These are phyloP conservation scores for Vesta saturnalis DNA, from an alignment of 2,888 invertebrate species.

Conservation along the genomic window DNA sequence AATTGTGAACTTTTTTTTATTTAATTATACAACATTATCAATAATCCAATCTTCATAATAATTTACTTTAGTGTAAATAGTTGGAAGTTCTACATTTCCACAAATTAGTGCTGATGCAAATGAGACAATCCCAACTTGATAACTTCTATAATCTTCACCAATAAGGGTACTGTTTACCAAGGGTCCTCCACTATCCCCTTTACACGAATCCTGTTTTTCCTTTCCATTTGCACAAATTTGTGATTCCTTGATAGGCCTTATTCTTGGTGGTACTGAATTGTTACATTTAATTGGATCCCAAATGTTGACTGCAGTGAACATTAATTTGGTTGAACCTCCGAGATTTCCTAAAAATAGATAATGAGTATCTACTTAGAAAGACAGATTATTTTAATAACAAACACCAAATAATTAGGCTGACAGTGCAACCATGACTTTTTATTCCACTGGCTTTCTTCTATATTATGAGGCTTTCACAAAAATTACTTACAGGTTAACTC, in stretches of 20 bases:
- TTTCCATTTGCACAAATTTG: conserved; percentile 63
- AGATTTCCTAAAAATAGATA: conserved; percentile 46
- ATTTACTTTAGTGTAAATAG: conserved; percentile 60
- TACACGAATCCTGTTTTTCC: conserved; percentile 58
- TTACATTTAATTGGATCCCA: conserved; percentile 52
- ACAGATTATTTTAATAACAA: not conserved
- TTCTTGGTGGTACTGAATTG: conserved; percentile 48
- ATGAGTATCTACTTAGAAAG: not conserved
- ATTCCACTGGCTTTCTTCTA: too few relatives aligned
- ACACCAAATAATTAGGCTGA: too few relatives aligned
- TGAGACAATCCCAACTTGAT: conserved; percentile 63
- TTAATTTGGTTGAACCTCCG: conserved; percentile 50
- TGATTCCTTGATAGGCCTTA: conserved; percentile 55
- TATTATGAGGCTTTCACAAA: too few relatives aligned
- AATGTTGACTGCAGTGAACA: conserved; percentile 48
- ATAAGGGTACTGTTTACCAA: conserved; percentile 52
- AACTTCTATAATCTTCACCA: conserved; percentile 42
- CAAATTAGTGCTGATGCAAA: conserved; percentile 59
- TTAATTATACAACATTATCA: conserved; percentile 49
- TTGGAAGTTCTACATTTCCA: conserved; percentile 59
- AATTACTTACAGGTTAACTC: too few relatives aligned
- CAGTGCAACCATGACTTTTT: too few relatives aligned
- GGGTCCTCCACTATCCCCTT: conserved; percentile 64
- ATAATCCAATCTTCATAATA: conserved; percentile 63
- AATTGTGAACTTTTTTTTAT: conserved; percentile 30